Conservation (phyloP, 2,797 vertebrate genomes). For the Hippopotamyrus pictus region DNA sequence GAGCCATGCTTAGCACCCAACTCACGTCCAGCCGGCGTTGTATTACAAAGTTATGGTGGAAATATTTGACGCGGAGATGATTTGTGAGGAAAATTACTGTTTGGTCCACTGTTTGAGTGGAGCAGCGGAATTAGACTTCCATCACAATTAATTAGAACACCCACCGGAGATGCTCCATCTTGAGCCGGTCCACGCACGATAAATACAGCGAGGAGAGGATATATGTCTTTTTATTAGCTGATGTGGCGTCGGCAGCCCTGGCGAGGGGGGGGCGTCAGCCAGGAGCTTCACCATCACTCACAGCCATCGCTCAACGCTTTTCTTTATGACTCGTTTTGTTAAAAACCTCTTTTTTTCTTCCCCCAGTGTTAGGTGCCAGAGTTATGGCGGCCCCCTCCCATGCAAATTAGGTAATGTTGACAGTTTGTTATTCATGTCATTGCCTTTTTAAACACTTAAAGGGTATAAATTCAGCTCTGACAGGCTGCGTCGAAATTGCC, state of each 20-base stretch:
- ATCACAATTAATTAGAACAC: conserved; percentile 76
- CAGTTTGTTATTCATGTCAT: conserved; percentile 80
- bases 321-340: conserved; percentile 79
- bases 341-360: conserved; percentile 69
- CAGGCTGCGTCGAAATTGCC: conserved; percentile 72
- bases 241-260: conserved; percentile 69
- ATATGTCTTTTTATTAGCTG: conserved; percentile 77
- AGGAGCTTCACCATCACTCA: conserved; percentile 70
- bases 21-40: conserved; percentile 61
- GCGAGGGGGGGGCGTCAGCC: conserved; percentile 60
- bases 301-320: conserved; percentile 51
- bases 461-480: conserved; percentile 64
- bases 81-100: conserved; percentile 68
- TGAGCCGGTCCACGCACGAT: conserved; percentile 69
- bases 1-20: conserved; percentile 59
- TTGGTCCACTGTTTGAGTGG: conserved; percentile 62
- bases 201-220: conserved; percentile 72
- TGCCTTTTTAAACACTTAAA: conserved; percentile 79
- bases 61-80: conserved; percentile 67
- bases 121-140: conserved; percentile 70
- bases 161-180: conserved; percentile 73
- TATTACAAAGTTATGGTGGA: conserved; percentile 67
- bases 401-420: conserved; percentile 74
- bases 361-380: conserved; percentile 68
- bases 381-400: conserved; percentile 67